Evolutionary conservation across 2,888 invertebrate species (phyloP).

Genomic region (Philhelius pedissequus): DNA sequence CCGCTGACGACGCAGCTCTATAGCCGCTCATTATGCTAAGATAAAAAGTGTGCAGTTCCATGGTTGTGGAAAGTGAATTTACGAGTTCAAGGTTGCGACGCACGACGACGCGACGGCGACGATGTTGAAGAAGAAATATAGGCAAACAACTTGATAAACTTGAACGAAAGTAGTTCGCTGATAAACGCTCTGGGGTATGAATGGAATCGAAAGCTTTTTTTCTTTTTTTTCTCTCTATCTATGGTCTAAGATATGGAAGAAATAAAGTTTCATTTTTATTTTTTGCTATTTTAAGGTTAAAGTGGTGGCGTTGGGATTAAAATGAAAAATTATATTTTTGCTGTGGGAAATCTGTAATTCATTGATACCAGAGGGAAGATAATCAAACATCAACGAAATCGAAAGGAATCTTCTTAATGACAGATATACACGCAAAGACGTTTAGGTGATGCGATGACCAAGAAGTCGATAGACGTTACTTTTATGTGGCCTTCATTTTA

Average conservation of each 20-base stretch:
- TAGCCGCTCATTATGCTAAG: constrained; percentile 19
- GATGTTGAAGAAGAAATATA: neutral
- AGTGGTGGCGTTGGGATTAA: neutral
- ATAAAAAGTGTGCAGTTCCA: constrained; percentile 26
- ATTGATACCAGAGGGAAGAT: neutral
- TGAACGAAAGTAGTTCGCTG: neutral
- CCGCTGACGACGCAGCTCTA: neutral
- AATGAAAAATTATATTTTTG: constrained; percentile 7
- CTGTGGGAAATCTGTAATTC: neutral
- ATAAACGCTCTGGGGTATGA: neutral
- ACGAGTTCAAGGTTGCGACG: constrained; percentile 56
- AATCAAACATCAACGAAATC: constrained; percentile 2
- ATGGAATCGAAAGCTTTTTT: constrained; percentile 27
- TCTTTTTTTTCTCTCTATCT: neutral
- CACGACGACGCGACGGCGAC: neutral
- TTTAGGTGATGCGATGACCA: neutral
- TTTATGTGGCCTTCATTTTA: neutral
- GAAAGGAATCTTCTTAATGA: constrained; percentile 11
- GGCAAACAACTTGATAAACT: constrained; percentile 9
- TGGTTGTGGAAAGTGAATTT: constrained; percentile 40
- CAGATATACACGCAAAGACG: constrained; percentile 2
- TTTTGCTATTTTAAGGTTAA: neutral
- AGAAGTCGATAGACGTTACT: neutral
- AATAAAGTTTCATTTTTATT: neutral
- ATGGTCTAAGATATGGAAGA: neutral